Evolutionary conservation across 1,140 invertebrate species (phyloP), one percentile per base, ranked within the genome.

Genomic region (Drosophila tropicalis): DNA sequence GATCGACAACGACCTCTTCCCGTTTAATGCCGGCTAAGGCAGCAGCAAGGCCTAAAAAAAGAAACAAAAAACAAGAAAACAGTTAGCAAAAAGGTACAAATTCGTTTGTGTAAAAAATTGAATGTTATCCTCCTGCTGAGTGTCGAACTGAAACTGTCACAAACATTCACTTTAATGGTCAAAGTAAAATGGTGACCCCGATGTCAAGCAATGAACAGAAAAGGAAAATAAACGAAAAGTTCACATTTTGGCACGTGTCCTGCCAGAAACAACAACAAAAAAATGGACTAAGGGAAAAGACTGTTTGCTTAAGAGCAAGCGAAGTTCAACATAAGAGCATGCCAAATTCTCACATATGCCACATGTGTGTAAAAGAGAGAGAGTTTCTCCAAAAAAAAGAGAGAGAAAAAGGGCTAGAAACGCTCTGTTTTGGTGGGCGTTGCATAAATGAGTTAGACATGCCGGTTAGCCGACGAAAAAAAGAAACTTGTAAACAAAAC

Each of bases 11-110:
- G 51, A 89, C 68, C n/a, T 92, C 90, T 78, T 93, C 81, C 75
- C 92, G 78, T 81, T 93, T 78, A 86, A 79, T 57, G 90, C 89
- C 57, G 84, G 93, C 67, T 91, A 93, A 64, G 77, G 81, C 65
- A 90, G 86, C 76, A 87, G 92, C 75, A 86, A 93, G 80, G 91
- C 92, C 93, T 94, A 79, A 5, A 92, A 81, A 81, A 72, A 62
- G 41, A 47, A 67, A 55, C 55, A 70, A 40, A 40, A 10, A 54
- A 22, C 10, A 70, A 34, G 34, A 39, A 10, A 39, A 36, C 13
- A 68, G 58, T 75, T 81, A 81, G 71, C 44, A 32, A 39, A 32
- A 39, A 15, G 12, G 56, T 40, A 29, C 0, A 29, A 29, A 5
- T 29, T 5, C 6, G n/a, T 29, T 29, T 29, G 19, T 34, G 1